Evolutionary conservation across 1,140 invertebrate species (phyloP).

Genomic region (Papilio polytes): DNA sequence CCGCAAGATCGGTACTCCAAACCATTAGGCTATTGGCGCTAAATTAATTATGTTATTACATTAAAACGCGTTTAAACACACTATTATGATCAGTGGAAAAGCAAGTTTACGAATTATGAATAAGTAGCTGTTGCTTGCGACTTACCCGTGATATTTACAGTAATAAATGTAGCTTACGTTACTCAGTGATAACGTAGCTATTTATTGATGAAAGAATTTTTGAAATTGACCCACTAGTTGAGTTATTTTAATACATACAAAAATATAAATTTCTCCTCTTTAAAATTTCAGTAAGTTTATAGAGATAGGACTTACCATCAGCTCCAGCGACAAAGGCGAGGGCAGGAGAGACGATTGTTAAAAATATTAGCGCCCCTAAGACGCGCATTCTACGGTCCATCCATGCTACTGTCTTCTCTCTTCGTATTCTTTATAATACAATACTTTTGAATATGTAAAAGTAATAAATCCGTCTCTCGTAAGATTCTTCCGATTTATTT

Average conservation of each 20-base stretch:
- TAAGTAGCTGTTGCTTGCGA: too few species aligned
- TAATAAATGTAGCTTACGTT: too few species aligned
- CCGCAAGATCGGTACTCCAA: too few species aligned
- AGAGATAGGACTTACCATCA: neutral
- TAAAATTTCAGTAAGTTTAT: neutral
- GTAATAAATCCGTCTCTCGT: neutral
- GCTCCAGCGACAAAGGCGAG: conserved; percentile 5
- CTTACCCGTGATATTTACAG: too few species aligned
- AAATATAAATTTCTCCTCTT: too few species aligned
- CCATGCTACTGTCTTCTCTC: conserved; percentile 30
- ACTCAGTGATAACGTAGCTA: too few species aligned
- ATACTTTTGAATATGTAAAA: neutral
- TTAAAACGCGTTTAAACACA: too few species aligned
- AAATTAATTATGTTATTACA: too few species aligned
- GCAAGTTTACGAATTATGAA: neutral
- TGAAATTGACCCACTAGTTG: too few species aligned
- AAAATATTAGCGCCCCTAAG: conserved; percentile 25
- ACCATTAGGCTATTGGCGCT: too few species aligned
- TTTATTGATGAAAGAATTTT: too few species aligned
- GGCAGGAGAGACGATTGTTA: neutral
- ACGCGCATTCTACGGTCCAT: conserved; percentile 37
- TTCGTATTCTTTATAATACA: neutral
- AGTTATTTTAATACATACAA: too few species aligned
- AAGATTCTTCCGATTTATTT: neutral
- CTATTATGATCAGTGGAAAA: neutral